A percentile compares a stretch with the other conserved stretches of the same genome.
phyloP scores from a whole-genome alignment of 2,888 invertebrate species.

The Drosophila neoperkinsi region DNA sequence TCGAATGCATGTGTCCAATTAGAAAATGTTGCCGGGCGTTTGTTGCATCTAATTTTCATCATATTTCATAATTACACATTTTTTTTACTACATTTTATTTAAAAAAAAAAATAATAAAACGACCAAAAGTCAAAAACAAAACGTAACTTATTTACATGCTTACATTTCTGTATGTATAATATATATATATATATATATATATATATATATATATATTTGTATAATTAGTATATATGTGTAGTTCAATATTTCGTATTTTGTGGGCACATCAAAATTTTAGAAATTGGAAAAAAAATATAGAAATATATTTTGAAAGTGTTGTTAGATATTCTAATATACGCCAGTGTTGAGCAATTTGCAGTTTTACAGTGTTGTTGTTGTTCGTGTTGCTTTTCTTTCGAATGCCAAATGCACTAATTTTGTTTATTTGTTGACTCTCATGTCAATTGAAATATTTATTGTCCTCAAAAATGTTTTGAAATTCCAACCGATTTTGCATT shows the following conservation, averaged over 20 bases:
- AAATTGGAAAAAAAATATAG: constrained; percentile 9
- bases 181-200: constrained; percentile 19
- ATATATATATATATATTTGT: constrained; percentile 20
- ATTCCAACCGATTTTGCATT: constrained; percentile 27
- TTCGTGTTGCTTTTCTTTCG: not conserved
- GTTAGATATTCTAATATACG: constrained; percentile 10
- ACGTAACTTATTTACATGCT: constrained; percentile 65
- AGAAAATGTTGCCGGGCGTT: constrained; percentile 1
- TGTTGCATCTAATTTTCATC: constrained; percentile 10
- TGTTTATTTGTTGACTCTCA: constrained; percentile 10
- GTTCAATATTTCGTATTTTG: constrained; percentile 22
- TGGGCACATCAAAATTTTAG: constrained; percentile 38
- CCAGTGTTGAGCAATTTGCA: constrained; percentile 38
- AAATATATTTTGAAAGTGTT: not conserved
- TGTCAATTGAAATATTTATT: constrained; percentile 70
- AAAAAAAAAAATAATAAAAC: constrained; percentile 15
- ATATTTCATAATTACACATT: constrained; percentile 18
- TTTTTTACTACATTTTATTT: constrained; percentile 54
- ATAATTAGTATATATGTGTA: constrained; percentile 19
- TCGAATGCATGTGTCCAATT: constrained; percentile 15
- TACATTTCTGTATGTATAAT: constrained; percentile 21
- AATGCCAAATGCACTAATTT: constrained; percentile 11
- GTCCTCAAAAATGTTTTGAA: constrained; percentile 73
- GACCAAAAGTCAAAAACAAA: constrained; percentile 27
- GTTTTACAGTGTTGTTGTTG: constrained; percentile 21